phyloP scores from a whole-genome alignment of 2,113 vertebrate genomes.

The Tragelaphus scriptus region DNA sequence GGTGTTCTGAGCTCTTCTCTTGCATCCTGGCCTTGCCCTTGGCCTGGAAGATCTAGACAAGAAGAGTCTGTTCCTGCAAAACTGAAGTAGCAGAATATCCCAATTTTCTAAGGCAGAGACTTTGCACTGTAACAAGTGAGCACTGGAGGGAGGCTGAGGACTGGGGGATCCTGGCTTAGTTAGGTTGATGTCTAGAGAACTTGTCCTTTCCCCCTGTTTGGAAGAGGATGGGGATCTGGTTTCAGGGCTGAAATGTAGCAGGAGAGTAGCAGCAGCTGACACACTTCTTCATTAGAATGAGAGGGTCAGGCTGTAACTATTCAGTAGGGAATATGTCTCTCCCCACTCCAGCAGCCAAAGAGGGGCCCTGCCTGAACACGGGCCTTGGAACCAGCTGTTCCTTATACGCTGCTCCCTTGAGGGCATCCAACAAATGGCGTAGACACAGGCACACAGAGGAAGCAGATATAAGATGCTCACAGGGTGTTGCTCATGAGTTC shows the following conservation, averaged over 20 bases:
- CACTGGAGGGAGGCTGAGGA: neutral
- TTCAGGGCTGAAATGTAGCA: slow-evolving; percentile 48
- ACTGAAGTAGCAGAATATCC: neutral
- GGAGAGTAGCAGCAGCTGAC: slow-evolving; percentile 59
- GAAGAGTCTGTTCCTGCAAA: slow-evolving; percentile 25
- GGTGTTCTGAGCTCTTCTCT: neutral
- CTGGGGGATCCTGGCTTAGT: neutral
- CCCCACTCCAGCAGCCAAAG: neutral
- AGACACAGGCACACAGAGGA: neutral
- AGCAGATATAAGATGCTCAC: neutral
- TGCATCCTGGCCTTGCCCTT: neutral
- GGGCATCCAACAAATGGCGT: slow-evolving; percentile 29
- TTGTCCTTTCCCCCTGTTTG: neutral
- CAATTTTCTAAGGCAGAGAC: neutral
- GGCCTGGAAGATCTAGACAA: neutral
- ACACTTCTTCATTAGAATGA: slow-evolving; percentile 39
- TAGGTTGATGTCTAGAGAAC: neutral
- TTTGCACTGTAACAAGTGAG: neutral
- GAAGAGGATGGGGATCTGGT: neutral
- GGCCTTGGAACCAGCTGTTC: slow-evolving; percentile 63
- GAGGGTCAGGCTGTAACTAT: neutral
- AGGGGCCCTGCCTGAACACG: neutral
- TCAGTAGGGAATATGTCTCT: slow-evolving; percentile 19
- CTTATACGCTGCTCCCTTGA: neutral
- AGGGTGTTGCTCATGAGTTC: neutral